Conservation (phyloP, 2,113 vertebrate species). For the Prunella fulvescens region DNA sequence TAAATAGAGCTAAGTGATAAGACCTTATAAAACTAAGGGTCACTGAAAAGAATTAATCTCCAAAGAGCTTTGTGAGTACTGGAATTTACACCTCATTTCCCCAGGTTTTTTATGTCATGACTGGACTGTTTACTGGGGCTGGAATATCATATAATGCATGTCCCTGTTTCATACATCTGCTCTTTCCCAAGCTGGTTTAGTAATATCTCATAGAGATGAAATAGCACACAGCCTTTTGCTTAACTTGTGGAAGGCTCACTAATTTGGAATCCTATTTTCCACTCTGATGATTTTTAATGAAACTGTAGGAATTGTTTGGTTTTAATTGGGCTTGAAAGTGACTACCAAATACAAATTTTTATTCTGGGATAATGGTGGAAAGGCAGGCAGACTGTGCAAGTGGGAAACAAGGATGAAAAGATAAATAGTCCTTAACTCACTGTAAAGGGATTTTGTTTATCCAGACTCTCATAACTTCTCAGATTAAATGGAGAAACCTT, state of each 20-base stretch:
- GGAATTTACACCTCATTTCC: neutral
- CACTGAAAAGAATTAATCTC: neutral
- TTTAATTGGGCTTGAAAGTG: neutral
- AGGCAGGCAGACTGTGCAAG: neutral
- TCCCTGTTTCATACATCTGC: neutral
- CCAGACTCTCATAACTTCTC: neutral
- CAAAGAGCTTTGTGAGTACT: neutral
- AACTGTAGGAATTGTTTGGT: neutral
- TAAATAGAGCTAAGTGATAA: neutral
- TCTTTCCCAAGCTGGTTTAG: neutral
- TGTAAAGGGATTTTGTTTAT: neutral
- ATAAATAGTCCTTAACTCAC: neutral
- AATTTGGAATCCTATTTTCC: neutral
- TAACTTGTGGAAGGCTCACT: neutral
- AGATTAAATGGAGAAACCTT: neutral
- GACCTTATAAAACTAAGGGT: neutral
- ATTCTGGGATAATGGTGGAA: neutral
- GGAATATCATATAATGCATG: neutral
- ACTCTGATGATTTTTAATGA: neutral
- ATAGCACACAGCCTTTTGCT: neutral
- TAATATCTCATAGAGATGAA: neutral
- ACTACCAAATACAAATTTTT: neutral
- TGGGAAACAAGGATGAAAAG: neutral
- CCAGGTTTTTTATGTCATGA: neutral
- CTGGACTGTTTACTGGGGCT: neutral